phyloP scores from a whole-genome alignment of 2,113 vertebrate genomes.

The cattle (Bos taurus) region ARS-UCD2.0 NC_037337.1:26727001-26727500 shows the following conservation, averaged over 20 bases:
- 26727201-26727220: accelerated
- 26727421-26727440: neutral
- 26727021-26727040: neutral
- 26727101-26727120: conserved; percentile 84
- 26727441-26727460: neutral
- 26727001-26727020: neutral
- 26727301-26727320: neutral
- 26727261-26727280: neutral
- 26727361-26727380: neutral
- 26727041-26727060: neutral
- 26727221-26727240: conserved; percentile 48
- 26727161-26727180: conserved; percentile 87
- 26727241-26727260: neutral
- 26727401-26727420: neutral
- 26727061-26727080: conserved; percentile 69
- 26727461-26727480: neutral
- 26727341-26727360: neutral
- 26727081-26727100: conserved; percentile 58
- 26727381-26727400: neutral
- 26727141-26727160: conserved; percentile 86
- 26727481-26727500: neutral
- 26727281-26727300: neutral
- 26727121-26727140: conserved; percentile 85
- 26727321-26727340: neutral
- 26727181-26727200: conserved; percentile 69